Evolutionary conservation across 2,888 invertebrate species (phyloP).

Genomic region (Caenorhabditis becei): DNA sequence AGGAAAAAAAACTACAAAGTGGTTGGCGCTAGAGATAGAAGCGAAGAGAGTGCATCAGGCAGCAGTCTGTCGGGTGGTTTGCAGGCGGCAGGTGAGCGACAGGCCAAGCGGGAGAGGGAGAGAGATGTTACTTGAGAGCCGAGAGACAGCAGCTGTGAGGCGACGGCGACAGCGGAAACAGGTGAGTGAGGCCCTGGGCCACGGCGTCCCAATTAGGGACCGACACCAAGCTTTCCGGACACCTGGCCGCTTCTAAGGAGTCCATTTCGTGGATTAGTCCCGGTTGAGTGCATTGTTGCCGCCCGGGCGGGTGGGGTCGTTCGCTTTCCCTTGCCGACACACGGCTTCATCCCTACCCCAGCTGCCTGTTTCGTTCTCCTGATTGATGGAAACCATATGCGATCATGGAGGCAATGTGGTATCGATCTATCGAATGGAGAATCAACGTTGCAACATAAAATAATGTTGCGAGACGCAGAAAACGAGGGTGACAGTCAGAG

Average conservation of each 20-base stretch:
- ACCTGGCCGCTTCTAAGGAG: slow-evolving; percentile 20
- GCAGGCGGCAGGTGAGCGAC: slow-evolving; percentile 55
- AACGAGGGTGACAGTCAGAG: slow-evolving; percentile 10
- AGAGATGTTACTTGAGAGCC: slow-evolving; percentile 48
- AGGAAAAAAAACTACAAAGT: slow-evolving; percentile 43
- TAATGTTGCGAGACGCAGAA: slow-evolving; percentile 32
- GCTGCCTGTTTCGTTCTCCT: slow-evolving; percentile 5
- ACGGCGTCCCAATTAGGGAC: slow-evolving; percentile 15
- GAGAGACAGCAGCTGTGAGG: slow-evolving; percentile 44
- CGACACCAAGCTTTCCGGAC: slow-evolving; percentile 37
- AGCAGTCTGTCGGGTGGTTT: slow-evolving; percentile 41
- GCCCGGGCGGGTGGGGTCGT: not conserved
- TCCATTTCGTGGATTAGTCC: slow-evolving; percentile 30
- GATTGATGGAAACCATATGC: slow-evolving; percentile 41
- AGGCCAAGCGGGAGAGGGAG: slow-evolving; percentile 3
- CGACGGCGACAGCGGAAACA: slow-evolving; percentile 42
- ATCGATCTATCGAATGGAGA: slow-evolving; percentile 11
- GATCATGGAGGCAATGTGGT: slow-evolving; percentile 9
- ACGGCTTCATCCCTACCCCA: slow-evolving; percentile 1
- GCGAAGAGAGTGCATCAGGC: slow-evolving; percentile 23
- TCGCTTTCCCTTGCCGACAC: not conserved
- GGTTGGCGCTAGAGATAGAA: slow-evolving; percentile 18
- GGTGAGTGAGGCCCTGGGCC: slow-evolving; percentile 46
- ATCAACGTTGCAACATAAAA: slow-evolving; percentile 33
- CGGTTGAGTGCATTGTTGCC: slow-evolving; percentile 6